A percentile compares a stretch with the other conserved stretches of the same genome.
These are phyloP conservation scores for Tapirus terrestris DNA, from an alignment of 2,113 vertebrate genomes.

Conservation along the genomic window DNA sequence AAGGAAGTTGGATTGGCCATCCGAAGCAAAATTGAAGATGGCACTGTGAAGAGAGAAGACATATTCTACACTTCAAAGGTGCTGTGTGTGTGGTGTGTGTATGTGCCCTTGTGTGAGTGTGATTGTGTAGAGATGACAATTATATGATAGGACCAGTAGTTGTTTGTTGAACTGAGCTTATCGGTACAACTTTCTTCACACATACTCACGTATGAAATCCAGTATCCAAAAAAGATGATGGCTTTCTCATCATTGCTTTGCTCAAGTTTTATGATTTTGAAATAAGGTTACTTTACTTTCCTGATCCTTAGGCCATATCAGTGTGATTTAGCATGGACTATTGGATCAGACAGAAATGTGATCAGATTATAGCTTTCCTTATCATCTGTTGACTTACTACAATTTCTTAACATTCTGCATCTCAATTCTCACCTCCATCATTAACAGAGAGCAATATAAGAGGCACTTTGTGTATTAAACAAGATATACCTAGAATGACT, in stretches of 20 bases:
- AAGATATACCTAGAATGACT: background rate
- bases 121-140: background rate
- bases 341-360: too few relatives aligned
- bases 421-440: too few relatives aligned
- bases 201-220: background rate
- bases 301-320: too few relatives aligned
- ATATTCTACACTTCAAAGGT: conserved; percentile 69
- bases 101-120: too few relatives aligned
- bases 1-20: conserved; percentile 47
- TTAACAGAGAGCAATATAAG: too few relatives aligned
- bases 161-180: background rate
- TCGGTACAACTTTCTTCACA: background rate
- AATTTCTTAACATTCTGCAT: too few relatives aligned
- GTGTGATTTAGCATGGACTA: too few relatives aligned
- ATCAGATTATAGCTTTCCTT: too few relatives aligned
- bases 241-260: background rate
- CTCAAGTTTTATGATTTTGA: background rate
- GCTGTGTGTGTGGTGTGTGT: background rate
- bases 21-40: conserved; percentile 2
- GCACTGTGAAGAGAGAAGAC: conserved; percentile 47
- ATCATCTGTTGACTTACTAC: too few relatives aligned
- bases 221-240: background rate
- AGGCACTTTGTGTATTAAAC: background rate
- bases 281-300: background rate
- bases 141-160: background rate